Percentiles rank a stretch among this genome's conserved stretches.
phyloP scores from a whole-genome alignment of 2,888 invertebrate species.

The Lathronympha strigana region DNA sequence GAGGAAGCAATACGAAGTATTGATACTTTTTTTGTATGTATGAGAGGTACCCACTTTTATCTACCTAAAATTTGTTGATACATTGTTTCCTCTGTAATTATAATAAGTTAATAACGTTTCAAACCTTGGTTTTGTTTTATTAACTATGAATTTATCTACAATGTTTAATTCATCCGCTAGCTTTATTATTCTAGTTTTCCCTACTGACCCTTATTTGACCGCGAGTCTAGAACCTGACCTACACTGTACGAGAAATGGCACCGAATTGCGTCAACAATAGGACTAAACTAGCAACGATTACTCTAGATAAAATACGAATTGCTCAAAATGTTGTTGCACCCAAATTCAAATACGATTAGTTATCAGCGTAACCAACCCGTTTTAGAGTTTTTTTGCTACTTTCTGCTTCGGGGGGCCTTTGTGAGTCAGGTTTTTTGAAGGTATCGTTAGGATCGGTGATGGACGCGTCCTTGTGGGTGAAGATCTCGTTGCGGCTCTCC shows the following conservation, averaged over 20 bases:
- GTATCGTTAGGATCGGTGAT: slow-evolving; percentile 46
- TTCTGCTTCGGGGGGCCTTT: slow-evolving; percentile 51
- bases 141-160: no score
- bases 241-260: neutral
- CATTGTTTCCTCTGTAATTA: no score
- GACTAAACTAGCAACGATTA: neutral
- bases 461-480: slow-evolving; percentile 50
- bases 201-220: no score
- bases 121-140: no score
- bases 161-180: no score
- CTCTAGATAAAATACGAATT: neutral
- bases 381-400: slow-evolving; percentile 66
- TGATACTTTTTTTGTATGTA: no score
- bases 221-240: no score
- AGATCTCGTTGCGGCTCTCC: slow-evolving; percentile 60
- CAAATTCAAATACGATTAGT: neutral
- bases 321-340: neutral
- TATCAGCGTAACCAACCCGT: slow-evolving; percentile 61
- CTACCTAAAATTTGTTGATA: no score
- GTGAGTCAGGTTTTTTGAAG: slow-evolving; percentile 46
- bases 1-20: no score
- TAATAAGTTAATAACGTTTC: no score
- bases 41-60: no score
- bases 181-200: no score
- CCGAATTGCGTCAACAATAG: neutral